phyloP scores from a whole-genome alignment of 2,888 invertebrate genomes.

The Endomychus coccineus region DNA sequence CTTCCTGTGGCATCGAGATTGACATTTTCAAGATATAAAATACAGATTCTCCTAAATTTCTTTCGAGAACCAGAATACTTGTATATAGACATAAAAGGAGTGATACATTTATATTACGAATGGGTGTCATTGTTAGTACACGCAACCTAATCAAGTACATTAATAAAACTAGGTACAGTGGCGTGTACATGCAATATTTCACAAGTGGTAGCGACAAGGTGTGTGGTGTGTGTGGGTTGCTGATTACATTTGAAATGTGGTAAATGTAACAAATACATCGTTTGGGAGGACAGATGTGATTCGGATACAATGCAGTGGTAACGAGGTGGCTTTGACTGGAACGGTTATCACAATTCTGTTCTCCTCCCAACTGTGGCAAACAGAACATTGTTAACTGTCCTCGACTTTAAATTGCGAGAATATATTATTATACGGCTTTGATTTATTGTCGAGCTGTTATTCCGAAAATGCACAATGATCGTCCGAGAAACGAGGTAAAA shows the following conservation, averaged over 20 bases:
- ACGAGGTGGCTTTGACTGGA: slow-evolving; percentile 33
- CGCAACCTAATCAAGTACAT: too few species aligned
- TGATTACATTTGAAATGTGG: slow-evolving; percentile 22
- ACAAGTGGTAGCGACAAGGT: slow-evolving; percentile 15
- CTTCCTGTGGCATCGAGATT: too few species aligned
- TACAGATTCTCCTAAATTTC: too few species aligned
- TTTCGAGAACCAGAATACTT: too few species aligned
- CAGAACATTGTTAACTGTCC: neutral
- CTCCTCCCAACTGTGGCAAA: slow-evolving; percentile 1
- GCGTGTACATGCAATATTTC: slow-evolving; percentile 18
- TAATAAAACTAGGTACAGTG: too few species aligned
- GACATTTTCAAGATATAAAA: too few species aligned
- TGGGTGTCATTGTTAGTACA: too few species aligned
- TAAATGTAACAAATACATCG: slow-evolving; percentile 35
- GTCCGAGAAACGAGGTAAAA: too few species aligned
- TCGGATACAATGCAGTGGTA: slow-evolving; percentile 37
- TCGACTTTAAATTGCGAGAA: neutral
- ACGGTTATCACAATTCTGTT: slow-evolving; percentile 29
- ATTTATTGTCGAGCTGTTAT: too few species aligned
- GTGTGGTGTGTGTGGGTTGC: slow-evolving; percentile 21
- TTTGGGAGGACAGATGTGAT: slow-evolving; percentile 38
- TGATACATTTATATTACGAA: too few species aligned
- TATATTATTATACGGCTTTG: neutral
- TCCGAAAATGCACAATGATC: too few species aligned
- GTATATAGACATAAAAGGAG: too few species aligned